phyloP scores from a whole-genome alignment of 2,113 vertebrate species.

The Notothenia rossii region DNA sequence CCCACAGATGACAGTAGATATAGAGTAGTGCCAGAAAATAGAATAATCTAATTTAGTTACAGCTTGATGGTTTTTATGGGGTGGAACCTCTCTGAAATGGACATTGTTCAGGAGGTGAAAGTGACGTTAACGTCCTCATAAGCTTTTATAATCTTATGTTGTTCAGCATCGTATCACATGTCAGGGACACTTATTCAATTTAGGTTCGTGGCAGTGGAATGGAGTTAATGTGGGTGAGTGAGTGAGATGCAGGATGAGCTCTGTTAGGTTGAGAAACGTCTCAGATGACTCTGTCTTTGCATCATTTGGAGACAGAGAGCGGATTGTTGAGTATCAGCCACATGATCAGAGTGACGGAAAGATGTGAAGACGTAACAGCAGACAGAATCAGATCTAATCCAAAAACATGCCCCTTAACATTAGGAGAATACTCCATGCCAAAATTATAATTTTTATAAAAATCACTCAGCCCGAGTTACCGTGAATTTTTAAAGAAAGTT shows the following conservation, averaged over 20 bases:
- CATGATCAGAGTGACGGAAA: conserved; percentile 28
- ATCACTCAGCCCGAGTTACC: too few relatives aligned
- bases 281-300: conserved; percentile 41
- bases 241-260: conserved; percentile 13
- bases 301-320: conserved; percentile 49
- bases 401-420: conserved; percentile 15
- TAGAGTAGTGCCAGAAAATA: conserved; percentile 39
- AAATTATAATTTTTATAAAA: too few relatives aligned
- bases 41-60: conserved; percentile 44
- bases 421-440: background rate
- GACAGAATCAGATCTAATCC: conserved; percentile 42
- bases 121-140: conserved; percentile 33
- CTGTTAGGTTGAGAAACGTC: conserved; percentile 15
- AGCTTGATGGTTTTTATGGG: background rate
- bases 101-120: conserved; percentile 40
- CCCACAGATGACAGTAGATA: conserved; percentile 35
- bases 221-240: conserved; percentile 47
- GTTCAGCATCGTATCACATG: conserved; percentile 54
- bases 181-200: conserved; percentile 57
- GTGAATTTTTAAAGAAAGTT: too few relatives aligned
- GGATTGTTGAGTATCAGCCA: conserved; percentile 39
- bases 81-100: conserved; percentile 27
- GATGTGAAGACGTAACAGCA: conserved; percentile 28
- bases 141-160: conserved; percentile 36
- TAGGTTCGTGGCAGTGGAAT: conserved; percentile 44